A percentile compares a stretch with the other conserved stretches of the same genome.
Conservation (phyloP, 2,888 invertebrate genomes). For the Seladonia tumulorum region DNA sequence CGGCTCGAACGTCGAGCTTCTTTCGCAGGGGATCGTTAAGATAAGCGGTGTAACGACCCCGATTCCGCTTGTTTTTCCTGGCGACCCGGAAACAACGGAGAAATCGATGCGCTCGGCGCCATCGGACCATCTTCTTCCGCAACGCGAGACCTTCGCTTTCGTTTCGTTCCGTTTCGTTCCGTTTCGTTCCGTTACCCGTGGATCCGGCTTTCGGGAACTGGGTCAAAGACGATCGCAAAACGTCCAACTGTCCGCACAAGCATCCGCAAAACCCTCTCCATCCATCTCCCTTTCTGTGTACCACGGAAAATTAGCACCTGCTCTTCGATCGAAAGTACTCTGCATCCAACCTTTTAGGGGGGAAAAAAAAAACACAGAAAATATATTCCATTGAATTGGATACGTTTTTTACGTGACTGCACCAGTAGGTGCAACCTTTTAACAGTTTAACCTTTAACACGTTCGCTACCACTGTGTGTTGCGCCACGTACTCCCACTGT, state of each 20-base stretch:
- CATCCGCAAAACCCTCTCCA: background rate
- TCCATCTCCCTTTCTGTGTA: background rate
- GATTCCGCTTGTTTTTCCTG: background rate
- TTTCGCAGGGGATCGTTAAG: background rate
- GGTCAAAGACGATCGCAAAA: conserved; percentile 44
- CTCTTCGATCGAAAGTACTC: background rate
- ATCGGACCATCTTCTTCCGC: conserved; percentile 56
- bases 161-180: background rate
- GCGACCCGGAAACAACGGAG: background rate
- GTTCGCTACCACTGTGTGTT: no score
- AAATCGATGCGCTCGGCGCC: conserved; percentile 72
- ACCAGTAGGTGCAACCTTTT: no score
- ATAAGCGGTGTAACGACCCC: conserved; percentile 2
- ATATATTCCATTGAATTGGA: background rate
- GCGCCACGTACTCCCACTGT: no score
- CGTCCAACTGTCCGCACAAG: background rate
- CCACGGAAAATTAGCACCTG: conserved; percentile 1
- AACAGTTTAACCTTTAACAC: no score
- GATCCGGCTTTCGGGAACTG: conserved; percentile 10
- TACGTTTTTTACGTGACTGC: no score
- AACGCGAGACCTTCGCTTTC: conserved; percentile 41
- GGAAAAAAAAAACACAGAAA: background rate
- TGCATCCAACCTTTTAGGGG: background rate
- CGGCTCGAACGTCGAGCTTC: background rate
- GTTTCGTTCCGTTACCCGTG: conserved; percentile 12